Percentiles rank a stretch among this genome's conserved stretches.
Conservation (phyloP, 2,797 vertebrate genomes). For the Pitangus sulphuratus region DNA sequence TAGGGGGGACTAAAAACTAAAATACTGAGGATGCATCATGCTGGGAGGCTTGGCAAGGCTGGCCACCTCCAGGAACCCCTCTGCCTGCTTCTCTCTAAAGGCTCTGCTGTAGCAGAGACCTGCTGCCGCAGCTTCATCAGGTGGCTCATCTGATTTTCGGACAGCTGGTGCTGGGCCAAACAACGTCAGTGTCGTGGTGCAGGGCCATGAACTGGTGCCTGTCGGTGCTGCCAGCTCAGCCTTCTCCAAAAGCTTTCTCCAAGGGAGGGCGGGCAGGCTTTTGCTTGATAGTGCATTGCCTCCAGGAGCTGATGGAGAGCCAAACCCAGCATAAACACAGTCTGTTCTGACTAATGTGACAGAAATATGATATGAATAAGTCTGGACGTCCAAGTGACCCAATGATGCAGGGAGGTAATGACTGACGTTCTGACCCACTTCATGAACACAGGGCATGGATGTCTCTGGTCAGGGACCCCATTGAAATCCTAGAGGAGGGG, state of each 20-base stretch:
- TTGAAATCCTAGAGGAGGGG: accelerated
- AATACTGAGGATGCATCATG: accelerated
- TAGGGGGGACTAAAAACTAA: neutral
- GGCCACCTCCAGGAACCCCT: accelerated
- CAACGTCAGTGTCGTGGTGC: accelerated
- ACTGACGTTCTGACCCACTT: neutral
- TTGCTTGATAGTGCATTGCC: neutral
- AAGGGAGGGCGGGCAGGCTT: accelerated
- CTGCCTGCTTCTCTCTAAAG: neutral
- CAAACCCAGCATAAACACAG: neutral
- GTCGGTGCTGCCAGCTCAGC: neutral
- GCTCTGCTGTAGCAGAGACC: neutral
- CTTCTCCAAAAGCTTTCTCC: neutral
- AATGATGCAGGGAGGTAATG: neutral
- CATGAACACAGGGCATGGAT: neutral
- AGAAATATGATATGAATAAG: neutral
- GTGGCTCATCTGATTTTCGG: neutral
- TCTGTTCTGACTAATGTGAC: neutral
- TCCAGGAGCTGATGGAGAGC: neutral
- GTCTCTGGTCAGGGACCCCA: neutral
- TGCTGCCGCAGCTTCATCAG: accelerated
- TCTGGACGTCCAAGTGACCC: neutral
- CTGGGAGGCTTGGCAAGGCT: neutral
- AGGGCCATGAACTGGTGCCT: neutral
- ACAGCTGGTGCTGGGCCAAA: neutral